Evolutionary conservation across 2,113 vertebrate species (phyloP).

Genomic region (Chionomys nivalis): DNA sequence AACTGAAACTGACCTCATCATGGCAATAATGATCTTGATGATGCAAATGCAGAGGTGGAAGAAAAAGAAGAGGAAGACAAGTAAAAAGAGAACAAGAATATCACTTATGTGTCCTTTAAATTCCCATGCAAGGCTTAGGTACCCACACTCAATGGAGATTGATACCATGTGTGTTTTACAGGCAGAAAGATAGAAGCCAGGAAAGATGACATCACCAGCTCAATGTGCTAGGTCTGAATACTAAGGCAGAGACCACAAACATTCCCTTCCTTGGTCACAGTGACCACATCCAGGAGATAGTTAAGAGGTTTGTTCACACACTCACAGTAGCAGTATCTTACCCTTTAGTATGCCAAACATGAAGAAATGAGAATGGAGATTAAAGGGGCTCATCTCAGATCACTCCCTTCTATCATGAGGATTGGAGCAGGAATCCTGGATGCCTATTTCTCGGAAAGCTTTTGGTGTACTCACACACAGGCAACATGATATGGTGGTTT

Average conservation of each 20-base stretch:
- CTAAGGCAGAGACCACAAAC: background rate
- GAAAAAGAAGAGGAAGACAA: background rate
- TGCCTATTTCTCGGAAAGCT: background rate
- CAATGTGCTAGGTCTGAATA: background rate
- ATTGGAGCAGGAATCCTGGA: background rate
- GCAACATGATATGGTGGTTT: background rate
- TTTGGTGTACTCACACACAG: background rate
- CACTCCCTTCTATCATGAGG: background rate
- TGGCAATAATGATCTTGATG: background rate
- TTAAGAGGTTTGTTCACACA: background rate
- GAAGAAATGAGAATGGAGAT: background rate
- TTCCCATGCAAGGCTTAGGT: background rate
- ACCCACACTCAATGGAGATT: background rate
- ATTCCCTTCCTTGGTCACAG: background rate
- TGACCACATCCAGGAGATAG: background rate
- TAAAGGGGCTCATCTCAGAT: background rate
- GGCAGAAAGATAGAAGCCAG: background rate
- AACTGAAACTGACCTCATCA: background rate
- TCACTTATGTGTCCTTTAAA: background rate
- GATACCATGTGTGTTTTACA: background rate
- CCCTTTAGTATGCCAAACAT: too few species aligned
- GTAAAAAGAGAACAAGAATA: background rate
- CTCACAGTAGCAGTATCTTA: background rate
- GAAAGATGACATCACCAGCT: background rate
- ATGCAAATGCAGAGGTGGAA: background rate